Base-by-base conservation (phyloP, 2,888 invertebrate genomes). In the Ptycholaimellus sp. region DNA sequence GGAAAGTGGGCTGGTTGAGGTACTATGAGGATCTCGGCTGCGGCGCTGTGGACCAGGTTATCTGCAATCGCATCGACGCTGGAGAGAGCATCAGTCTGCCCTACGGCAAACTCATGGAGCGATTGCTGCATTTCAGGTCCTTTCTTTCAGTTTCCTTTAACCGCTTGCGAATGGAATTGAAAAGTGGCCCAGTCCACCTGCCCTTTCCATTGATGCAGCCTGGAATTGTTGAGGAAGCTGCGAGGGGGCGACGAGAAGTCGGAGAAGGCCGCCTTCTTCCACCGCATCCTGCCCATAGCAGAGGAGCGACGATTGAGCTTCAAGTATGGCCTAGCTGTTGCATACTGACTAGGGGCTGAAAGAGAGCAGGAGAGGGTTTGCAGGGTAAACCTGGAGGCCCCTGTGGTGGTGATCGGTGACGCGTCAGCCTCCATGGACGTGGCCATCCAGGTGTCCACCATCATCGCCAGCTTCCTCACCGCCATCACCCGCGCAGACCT, bases 341-440 rank as follows among this genome's bases (percentile, higher is more conserved):
- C n/a, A n/a, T n/a, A n/a, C n/a, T n/a, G n/a, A n/a, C n/a, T n/a
- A n/a, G n/a, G n/a, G n/a, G n/a, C n/a, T n/a, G n/a, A n/a, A n/a
- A n/a, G n/a, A n/a, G n/a, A n/a, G n/a, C n/a, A n/a, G n/a, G n/a
- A n/a, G n/a, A n/a, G n/a, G n/a, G n/a, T n/a, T n/a, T n/a, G n/a
- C n/a, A n/a, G 54, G 23, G 42, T 59, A 19, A 47, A 52, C 2
- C 40, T 60, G 29, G 58, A 58, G 35, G 41, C 53, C 1, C 60
- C 60, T 1, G 51, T 60, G 20, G 56, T 57, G 22, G 58, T 60
- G n/a, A 49, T 59, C 18, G 60, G 59, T 4, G 60, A 60, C 45
- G 54, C 55, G 9, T 58, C 58, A 1, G 49, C 51, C 1, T 57
- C 57, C n/a, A 60, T 60, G 60, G 48, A 53, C 23, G 53, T 60